Conservation (phyloP, 1,140 invertebrate genomes). For the Babylonia areolata region DNA sequence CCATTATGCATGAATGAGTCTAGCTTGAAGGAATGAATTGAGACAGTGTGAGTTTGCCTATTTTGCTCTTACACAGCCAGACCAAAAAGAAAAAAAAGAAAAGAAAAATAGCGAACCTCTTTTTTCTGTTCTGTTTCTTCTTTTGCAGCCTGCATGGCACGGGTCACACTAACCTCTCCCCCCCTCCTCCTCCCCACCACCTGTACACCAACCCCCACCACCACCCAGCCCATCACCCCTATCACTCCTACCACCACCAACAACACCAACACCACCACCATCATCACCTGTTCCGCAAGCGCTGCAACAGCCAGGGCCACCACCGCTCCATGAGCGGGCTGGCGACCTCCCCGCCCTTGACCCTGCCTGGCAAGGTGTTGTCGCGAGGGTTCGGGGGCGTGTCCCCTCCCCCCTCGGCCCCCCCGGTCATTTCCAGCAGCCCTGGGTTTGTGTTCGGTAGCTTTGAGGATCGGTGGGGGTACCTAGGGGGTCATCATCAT, state of each 20-base stretch:
- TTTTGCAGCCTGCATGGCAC: constrained; percentile 44
- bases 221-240: constrained; percentile 5
- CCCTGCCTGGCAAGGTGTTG: background rate
- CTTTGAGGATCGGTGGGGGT: constrained; percentile 4
- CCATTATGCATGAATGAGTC: no score
- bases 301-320: constrained; percentile 24
- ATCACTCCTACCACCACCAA: constrained; percentile 14
- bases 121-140: constrained; percentile 42
- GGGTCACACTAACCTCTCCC: constrained; percentile 28
- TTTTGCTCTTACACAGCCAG: no score
- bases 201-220: constrained; percentile 22
- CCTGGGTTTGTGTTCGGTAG: constrained; percentile 23
- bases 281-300: constrained; percentile 25
- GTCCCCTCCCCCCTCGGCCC: constrained; percentile 23
- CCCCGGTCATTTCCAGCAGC: background rate
- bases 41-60: no score
- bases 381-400: background rate
- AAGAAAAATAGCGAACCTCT: background rate
- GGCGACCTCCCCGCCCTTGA: constrained; percentile 24
- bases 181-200: no score
- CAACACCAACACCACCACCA: constrained; percentile 34
- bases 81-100: background rate
- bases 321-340: constrained; percentile 18
- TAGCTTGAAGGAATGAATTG: no score
- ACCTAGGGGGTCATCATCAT: constrained; percentile 8